Evolutionary conservation across 2,797 vertebrate species (phyloP).

Genomic region (Pipistrellus nathusii): DNA sequence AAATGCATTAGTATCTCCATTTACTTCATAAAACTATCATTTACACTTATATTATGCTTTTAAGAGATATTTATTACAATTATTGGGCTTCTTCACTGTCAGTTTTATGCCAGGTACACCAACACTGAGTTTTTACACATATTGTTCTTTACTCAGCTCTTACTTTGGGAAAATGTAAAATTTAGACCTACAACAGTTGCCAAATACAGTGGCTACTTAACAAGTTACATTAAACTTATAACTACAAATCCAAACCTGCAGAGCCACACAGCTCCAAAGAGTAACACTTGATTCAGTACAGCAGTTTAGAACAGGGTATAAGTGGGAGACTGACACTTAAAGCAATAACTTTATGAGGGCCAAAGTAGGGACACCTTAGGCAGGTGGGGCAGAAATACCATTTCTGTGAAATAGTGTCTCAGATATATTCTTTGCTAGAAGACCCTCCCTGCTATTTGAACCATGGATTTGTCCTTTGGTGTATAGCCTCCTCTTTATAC

Average conservation of each 20-base stretch:
- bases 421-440: not conserved
- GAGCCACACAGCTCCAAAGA: not conserved
- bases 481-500: not conserved
- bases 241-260: not conserved
- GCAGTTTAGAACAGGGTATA: not conserved
- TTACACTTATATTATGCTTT: conserved; percentile 80
- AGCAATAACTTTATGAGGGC: not conserved
- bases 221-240: conserved; percentile 3
- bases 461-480: not conserved
- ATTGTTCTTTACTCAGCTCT: not conserved
- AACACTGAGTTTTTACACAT: conserved; percentile 25
- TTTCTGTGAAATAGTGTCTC: conserved; percentile 23
- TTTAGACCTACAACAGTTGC: not conserved
- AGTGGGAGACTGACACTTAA: not conserved
- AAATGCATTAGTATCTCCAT: conserved; percentile 75
- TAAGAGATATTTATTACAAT: conserved; percentile 66
- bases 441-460: not conserved
- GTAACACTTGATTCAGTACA: not conserved
- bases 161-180: not conserved
- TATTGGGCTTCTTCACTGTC: conserved; percentile 48
- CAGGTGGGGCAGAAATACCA: not conserved
- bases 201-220: not conserved
- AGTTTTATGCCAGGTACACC: conserved; percentile 35
- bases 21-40: conserved; percentile 80
- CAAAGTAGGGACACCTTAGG: not conserved